Conservation (phyloP, 2,797 vertebrate genomes). For the Hippopotamyrus pictus region DNA sequence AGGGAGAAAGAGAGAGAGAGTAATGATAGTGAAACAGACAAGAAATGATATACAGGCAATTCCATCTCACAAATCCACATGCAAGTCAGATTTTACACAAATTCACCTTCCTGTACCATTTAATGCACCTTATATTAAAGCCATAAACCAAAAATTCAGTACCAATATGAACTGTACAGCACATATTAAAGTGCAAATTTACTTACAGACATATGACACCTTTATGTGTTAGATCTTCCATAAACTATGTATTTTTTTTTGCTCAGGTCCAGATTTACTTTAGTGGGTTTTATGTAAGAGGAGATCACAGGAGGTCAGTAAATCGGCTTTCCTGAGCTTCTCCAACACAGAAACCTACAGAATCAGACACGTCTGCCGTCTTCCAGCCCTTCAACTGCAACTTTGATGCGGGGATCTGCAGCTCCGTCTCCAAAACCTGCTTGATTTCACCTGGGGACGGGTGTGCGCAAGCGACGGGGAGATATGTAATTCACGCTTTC, state of each 20-base stretch:
- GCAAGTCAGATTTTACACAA: not conserved
- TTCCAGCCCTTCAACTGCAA: conserved; percentile 99
- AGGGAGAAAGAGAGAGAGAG: too few species aligned
- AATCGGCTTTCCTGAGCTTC: not conserved
- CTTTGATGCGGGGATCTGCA: conserved; percentile 87
- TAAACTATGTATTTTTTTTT: not conserved
- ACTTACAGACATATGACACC: not conserved
- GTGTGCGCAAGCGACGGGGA: not conserved
- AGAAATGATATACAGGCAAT: not conserved
- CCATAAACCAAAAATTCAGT: not conserved
- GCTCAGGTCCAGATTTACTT: not conserved
- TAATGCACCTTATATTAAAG: not conserved
- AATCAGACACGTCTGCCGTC: conserved; percentile 88
- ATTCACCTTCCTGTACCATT: not conserved
- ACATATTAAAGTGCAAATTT: not conserved
- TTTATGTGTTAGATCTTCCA: not conserved
- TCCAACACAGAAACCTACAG: conserved; percentile 67
- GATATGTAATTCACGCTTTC: not conserved
- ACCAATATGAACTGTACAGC: not conserved
- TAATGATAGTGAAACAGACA: not conserved
- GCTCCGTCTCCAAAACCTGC: conserved; percentile 83
- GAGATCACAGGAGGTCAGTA: not conserved
- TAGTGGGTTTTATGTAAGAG: not conserved
- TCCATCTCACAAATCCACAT: not conserved
- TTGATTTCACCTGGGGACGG: conserved; percentile 82